Base-by-base conservation (phyloP, 2,888 invertebrate genomes). In the Lepidocyrtinus sp. region DNA sequence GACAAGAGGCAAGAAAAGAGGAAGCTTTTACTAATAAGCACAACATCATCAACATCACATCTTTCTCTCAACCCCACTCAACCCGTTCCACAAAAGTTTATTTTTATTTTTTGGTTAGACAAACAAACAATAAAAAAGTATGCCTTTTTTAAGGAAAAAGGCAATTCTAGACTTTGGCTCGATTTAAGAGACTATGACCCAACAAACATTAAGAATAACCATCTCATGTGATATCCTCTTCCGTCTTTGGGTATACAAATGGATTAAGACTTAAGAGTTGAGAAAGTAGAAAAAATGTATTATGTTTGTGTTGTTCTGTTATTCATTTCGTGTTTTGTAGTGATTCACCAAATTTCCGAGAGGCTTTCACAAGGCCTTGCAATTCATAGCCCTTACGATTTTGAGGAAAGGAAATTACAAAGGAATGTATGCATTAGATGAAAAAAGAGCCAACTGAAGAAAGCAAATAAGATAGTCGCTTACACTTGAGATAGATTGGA, bases 351-450 rank as follows among this genome's bases (percentile, higher is more conserved):
- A n/a, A n/a, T n/a, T n/a, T n/a, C n/a, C n/a, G n/a, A 36, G 36
- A 12, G 12, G 36, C 5, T 36, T 36, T 36, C 36, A 5, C 36
- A 7, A 36, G 12, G 36, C 5, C 12, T 36, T 5, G 5, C 36
- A 12, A 36, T 12, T n/a, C n/a, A n/a, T n/a, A n/a, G 36, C 12
- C 5, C 73, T 65, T 73, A 64, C 17, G 7, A 27, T 72, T 64
- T 36, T 55, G 46, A 12, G 17, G 1, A 67, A 36, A 36, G 67
- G 15, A 67, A 61, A 69, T 75, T 63, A 50, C 50, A 27, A 75
- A 62, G 63, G 75, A 75, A n/a, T n/a, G n/a, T n/a, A 75, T 75
- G 75, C 69, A 69, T 75, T 69, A 75, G 22, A 46, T 26, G 63
- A 69, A 75, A 75, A 61, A 65, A 61, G 67, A 27, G 21, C 36